phyloP scores from a whole-genome alignment of 2,797 vertebrate species.

The Rhodeus uyekii region DNA sequence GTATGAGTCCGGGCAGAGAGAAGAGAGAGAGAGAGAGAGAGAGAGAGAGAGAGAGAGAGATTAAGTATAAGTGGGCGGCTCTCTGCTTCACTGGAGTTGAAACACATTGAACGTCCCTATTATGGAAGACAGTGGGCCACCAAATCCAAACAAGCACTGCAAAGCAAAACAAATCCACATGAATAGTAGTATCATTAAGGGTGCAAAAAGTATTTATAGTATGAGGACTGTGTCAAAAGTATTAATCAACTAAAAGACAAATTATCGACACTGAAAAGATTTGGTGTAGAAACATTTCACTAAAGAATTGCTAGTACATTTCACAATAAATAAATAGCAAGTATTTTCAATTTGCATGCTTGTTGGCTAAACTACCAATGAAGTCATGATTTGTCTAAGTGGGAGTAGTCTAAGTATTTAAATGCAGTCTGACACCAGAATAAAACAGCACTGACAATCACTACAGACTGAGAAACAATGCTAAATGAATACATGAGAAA shows the following conservation, averaged over 20 bases:
- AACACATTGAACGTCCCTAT: background rate
- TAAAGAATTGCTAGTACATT: too few relatives aligned
- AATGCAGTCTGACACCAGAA: too few relatives aligned
- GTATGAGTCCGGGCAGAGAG: background rate
- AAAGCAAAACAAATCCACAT: background rate
- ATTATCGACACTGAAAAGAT: background rate
- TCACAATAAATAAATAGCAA: background rate
- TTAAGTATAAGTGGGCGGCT: slow-evolving; percentile 6
- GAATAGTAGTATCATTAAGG: background rate
- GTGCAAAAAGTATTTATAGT: background rate
- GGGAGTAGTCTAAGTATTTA: too few relatives aligned
- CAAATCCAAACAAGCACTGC: slow-evolving; percentile 3
- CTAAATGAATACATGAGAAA: too few relatives aligned
- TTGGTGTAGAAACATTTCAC: background rate
- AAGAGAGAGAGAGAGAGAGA: background rate
- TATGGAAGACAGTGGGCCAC: background rate
- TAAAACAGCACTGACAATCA: too few relatives aligned
- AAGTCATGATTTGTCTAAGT: background rate
- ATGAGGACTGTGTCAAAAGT: background rate
- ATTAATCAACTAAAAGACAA: background rate
- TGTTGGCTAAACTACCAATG: background rate
- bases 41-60: slow-evolving; percentile 1
- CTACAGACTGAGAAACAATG: too few relatives aligned
- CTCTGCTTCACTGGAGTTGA: slow-evolving; percentile 4
- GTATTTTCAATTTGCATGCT: background rate